Evolutionary conservation across 2,888 invertebrate genomes (phyloP), one percentile per base, ranked within the genome.

Genomic region (Oegoconia quadripuncta): DNA sequence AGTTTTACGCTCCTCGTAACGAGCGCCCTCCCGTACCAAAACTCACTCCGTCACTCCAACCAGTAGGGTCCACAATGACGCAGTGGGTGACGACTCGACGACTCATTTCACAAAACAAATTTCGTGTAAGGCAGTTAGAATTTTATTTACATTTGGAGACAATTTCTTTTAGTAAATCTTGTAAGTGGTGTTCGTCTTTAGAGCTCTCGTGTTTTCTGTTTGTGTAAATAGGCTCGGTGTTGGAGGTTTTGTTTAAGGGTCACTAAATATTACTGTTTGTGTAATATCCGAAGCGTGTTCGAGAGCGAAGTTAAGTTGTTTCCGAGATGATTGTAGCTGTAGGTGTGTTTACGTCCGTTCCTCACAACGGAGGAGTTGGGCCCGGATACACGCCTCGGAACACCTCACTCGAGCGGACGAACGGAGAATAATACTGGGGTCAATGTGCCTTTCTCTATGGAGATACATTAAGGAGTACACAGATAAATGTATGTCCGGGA

Each of bases 1-100:
- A 74, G 52, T 73, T 73, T 68, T 68, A 72, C 39, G 23, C 18
- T 27, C 4, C 27, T 28, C 33, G 31, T 43, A 29, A 20, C n/a
- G 11, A 4, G 4, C 25, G 23, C 3, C 23, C 9, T 4, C 9
- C 11, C 25, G 25, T 2, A 2, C 25, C 3, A 25, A 25, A 3
- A 29, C 16, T n/a, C 29, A 15, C 29, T 16, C 16, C 11, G 15
- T 9, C 4, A 8, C 9, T n/a, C 3, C 8, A 3, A 11, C n/a
- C 12, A 25, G 3, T 16, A 29, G n/a, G 16, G 15, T n/a, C 1
- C n/a, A 16, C 29, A 16, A 3, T 8, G 16, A 16, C 1, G n/a
- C 29, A 16, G n/a, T 2, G n/a, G 16, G 16, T 16, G 15, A 15
- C 8, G n/a, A n/a, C n/a, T n/a, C 15, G 29, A 16, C 37, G 26